Base-by-base conservation (phyloP, 2,888 invertebrate genomes). In the Leptopilina syphax region DNA sequence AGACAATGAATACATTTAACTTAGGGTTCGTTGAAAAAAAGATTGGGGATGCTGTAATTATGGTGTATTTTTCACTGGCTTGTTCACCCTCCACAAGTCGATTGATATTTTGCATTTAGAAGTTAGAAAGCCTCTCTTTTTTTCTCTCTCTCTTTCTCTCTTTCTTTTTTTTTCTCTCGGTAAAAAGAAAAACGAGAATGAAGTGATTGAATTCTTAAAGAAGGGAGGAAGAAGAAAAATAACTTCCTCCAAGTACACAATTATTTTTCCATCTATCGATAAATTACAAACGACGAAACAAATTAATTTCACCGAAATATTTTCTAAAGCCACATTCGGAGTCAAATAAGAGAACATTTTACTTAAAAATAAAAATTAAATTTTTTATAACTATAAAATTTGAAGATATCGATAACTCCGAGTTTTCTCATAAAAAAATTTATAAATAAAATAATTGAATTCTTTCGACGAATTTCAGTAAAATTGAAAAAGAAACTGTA, bases 31-130 rank as follows among this genome's bases (percentile, higher is more conserved):
- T 34, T 66, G 80, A 68, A 70, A 76, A 76, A 66, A 76, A 68
- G 80, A 82, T 85, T 85, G 81, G 85, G 87, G 85, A 86, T 85
- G 85, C 85, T 87, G 89, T 91, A 91, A 91, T 91, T 90, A 90
- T 89, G 87, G 87, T 88, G 89, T 89, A 91, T 91, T 90, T 90
- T 90, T 91, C 90, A 90, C 86, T 87, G 88, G 88, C 80, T 57
- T 34, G 80, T 86, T 84, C 86, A 84, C 88, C 87, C 86, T 85
- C 87, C 83, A 10, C 85, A 34, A 86, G 87, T 89, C 90, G 90
- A 91, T 91, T 91, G 91, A 91, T 91, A 91, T 90, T 91, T 91
- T 90, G 89, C 90, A 91, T 90, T 91, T 90, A 89, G 84, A 82
- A 82, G 79, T 70, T 77, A 81, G 79, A 79, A 76, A 80, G 78